Conservation (phyloP, 2,888 invertebrate genomes). For the Epirrhoe alternata region DNA sequence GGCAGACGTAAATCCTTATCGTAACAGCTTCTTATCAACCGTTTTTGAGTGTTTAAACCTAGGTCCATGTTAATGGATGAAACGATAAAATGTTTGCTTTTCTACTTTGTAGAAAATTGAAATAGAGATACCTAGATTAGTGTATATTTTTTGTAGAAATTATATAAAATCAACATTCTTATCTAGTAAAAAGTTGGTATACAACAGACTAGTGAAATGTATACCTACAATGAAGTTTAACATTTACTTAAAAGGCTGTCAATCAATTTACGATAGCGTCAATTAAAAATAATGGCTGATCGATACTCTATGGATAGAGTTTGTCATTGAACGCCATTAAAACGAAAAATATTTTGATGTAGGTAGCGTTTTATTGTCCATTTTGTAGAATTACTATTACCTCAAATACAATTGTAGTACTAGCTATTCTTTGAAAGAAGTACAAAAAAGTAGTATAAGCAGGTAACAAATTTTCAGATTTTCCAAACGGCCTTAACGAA, state of each 20-base stretch:
- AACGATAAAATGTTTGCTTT: too few species aligned
- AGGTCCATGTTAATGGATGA: too few species aligned
- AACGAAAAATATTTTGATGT: not conserved
- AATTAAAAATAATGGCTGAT: not conserved
- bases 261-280: conserved; percentile 1
- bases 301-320: not conserved
- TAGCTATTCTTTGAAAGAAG: too few species aligned
- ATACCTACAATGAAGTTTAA: not conserved
- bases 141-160: too few species aligned
- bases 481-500: not conserved
- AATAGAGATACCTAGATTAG: too few species aligned
- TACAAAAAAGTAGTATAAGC: too few species aligned
- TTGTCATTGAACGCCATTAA: not conserved
- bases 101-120: too few species aligned
- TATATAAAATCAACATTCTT: not conserved
- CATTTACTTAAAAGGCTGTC: conserved; percentile 7
- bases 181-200: not conserved
- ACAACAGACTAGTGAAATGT: not conserved
- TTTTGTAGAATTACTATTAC: not conserved
- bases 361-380: not conserved
- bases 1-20: not conserved
- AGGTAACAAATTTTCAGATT: not conserved
- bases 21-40: too few species aligned
- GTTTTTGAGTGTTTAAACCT: too few species aligned
- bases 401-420: too few species aligned